Conservation (phyloP, 53 echinoderm and acorn worm species). For the Holothuria leucospilota region DNA sequence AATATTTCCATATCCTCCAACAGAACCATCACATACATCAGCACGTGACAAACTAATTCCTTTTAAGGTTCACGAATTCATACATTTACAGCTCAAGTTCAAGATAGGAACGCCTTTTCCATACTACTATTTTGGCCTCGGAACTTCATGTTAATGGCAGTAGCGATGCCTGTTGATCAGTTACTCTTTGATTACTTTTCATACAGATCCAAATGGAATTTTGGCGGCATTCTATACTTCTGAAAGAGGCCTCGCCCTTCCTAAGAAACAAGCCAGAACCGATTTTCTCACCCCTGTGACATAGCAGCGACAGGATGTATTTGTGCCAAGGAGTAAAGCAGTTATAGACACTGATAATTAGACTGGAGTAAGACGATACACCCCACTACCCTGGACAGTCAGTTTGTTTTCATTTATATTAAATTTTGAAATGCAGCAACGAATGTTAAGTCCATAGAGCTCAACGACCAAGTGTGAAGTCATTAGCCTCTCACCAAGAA, state of each 20-base stretch:
- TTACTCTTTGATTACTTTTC: constrained; percentile 42
- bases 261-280: constrained; percentile 46
- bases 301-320: constrained; percentile 39
- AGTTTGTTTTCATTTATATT: constrained; percentile 53
- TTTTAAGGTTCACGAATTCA: too few relatives aligned
- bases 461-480: constrained; percentile 54
- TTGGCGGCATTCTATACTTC: constrained; percentile 27
- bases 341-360: constrained; percentile 45
- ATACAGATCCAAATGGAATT: constrained; percentile 13
- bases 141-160: constrained; percentile 4
- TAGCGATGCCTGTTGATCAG: constrained; percentile 33
- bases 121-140: background rate
- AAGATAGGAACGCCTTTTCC: background rate
- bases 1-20: too few relatives aligned
- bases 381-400: constrained; percentile 46
- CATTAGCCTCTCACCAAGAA: constrained; percentile 51
- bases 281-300: constrained; percentile 34
- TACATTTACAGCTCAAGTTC: constrained; percentile 15
- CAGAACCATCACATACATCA: too few relatives aligned
- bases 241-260: constrained; percentile 37
- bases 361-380: constrained; percentile 50
- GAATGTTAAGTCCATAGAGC: constrained; percentile 52
- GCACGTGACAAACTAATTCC: too few relatives aligned
- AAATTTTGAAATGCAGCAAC: constrained; percentile 52
- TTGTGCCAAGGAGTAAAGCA: constrained; percentile 47